Conservation (phyloP, 2,113 vertebrate genomes). For the Semnornis frantzii region DNA sequence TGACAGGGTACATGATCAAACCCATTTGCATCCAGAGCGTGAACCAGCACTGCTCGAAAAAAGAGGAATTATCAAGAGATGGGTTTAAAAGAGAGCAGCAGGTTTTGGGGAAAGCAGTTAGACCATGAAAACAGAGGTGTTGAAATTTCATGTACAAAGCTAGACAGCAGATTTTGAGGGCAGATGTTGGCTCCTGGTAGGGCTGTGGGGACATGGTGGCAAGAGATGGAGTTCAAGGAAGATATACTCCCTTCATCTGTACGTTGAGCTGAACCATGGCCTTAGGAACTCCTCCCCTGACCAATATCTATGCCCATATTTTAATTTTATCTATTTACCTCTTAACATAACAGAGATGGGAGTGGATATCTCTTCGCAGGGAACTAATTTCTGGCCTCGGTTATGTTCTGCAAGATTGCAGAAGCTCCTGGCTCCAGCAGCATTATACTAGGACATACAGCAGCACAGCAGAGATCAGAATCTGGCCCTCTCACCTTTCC, state of each 20-base stretch:
- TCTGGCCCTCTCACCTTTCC: background rate
- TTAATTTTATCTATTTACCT: background rate
- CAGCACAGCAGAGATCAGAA: background rate
- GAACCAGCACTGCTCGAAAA: background rate
- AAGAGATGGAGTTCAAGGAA: background rate
- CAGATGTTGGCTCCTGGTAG: background rate
- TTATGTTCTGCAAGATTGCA: rapidly evolving
- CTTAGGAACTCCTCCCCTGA: rapidly evolving
- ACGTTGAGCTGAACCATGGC: background rate
- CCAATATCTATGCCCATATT: background rate
- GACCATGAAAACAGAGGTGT: background rate
- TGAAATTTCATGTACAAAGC: background rate
- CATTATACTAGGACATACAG: rapidly evolving
- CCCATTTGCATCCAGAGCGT: background rate
- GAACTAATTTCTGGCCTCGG: background rate
- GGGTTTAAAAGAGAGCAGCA: background rate
- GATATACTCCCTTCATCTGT: background rate
- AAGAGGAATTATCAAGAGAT: background rate
- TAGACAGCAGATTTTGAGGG: background rate
- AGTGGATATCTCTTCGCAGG: background rate
- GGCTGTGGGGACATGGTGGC: background rate
- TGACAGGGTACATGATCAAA: background rate
- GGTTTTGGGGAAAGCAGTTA: background rate
- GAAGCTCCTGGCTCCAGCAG: background rate
- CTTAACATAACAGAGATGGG: background rate